Evolutionary conservation across 2,888 invertebrate genomes (phyloP), one percentile per base, ranked within the genome.

Genomic region (Pharmacophagus antenor): DNA sequence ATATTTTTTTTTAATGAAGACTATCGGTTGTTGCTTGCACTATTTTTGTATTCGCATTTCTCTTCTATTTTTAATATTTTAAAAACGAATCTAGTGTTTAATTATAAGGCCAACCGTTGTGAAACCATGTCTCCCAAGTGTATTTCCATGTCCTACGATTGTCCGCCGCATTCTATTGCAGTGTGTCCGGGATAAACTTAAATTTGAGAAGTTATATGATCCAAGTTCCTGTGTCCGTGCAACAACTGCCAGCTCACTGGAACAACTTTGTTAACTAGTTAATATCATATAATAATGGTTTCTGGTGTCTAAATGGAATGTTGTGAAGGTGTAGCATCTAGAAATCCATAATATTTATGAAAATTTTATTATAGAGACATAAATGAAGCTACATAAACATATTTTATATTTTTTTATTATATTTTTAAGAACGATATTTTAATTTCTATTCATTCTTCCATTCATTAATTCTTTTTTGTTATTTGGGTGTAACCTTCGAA

Each of bases 141-240:
- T 48, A 58, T 20, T 53, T 53, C 41, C 52, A 21, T 58, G 37
- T 53, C 53, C 37, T n/a, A 41, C 53, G 25, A 37, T 48, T 27
- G 53, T 42, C n/a, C 41, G 23, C n/a, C 23, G 21, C 58, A 42
- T 44, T 56, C 10, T 50, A 22, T 47, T 42, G 58, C 52, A 41
- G 21, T 51, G 47, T 44, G 22, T 37, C 12, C 25, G 23, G 48
- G 53, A 37, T 42, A 25, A 58, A 58, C 58, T 58, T 58, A 53
- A 48, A 58, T 58, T 58, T 53, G 53, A 52, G 52, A 58, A 58
- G 58, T 58, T 58, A 58, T 58, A 58, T 53, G 47, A 58, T 41
- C 58, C 25, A 53, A 58, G 47, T 58, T 58, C 48, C 58, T 31
- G 25, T 18, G 23, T 25, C 52, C 47, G 25, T 18, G 44, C 18